Evolutionary conservation across 2,113 vertebrate genomes (phyloP).

Genomic region (Ailurus styani): DNA sequence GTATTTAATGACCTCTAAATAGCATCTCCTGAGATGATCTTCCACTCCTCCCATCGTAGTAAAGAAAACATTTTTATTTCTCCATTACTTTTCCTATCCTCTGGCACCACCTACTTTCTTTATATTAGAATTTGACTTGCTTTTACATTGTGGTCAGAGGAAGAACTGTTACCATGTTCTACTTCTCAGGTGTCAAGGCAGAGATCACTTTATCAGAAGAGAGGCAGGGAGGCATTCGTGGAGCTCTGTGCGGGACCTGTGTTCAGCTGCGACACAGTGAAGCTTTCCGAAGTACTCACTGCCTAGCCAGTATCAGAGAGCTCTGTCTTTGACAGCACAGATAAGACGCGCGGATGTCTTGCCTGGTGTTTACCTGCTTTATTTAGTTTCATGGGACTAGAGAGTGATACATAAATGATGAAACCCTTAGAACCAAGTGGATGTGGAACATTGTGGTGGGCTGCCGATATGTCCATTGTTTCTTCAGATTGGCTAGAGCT

Average conservation of each 20-base stretch:
- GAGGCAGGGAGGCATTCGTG: not conserved
- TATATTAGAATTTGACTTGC: not conserved
- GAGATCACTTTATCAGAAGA: not conserved
- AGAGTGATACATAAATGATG: not conserved
- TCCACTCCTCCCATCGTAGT: not conserved
- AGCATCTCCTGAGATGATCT: slow-evolving; percentile 35
- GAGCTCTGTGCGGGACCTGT: not conserved
- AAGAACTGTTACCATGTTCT: not conserved
- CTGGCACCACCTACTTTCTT: slow-evolving; percentile 3
- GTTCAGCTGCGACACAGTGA: not conserved
- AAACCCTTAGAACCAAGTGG: not conserved
- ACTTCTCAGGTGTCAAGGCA: not conserved
- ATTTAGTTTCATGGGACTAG: not conserved
- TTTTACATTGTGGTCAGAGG: not conserved
- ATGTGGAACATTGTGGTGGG: not conserved
- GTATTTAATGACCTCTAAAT: slow-evolving; percentile 59
- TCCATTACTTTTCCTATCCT: slow-evolving; percentile 34
- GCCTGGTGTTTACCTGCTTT: not conserved
- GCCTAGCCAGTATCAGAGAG: not conserved
- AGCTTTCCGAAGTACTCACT: not conserved
- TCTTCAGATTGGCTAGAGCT: not conserved
- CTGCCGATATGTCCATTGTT: not conserved
- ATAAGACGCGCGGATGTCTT: not conserved
- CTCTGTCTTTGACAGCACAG: not conserved
- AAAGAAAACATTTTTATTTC: slow-evolving; percentile 48